phyloP scores from a whole-genome alignment of 2,888 invertebrate species.

The Xestia sexstrigata region DNA sequence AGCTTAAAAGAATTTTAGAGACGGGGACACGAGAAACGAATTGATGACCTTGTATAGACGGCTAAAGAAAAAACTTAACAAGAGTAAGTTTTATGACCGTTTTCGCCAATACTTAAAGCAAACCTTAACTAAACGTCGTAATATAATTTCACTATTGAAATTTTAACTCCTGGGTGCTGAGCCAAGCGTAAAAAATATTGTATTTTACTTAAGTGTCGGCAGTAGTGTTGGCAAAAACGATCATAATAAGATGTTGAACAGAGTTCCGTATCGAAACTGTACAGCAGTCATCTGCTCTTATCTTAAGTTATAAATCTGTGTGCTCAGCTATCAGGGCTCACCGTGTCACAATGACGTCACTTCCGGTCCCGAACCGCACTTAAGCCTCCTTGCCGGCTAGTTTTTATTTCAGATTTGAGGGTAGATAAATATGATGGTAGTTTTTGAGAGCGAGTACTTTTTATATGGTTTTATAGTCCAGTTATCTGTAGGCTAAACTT shows the following conservation, averaged over 20 bases:
- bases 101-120: not conserved
- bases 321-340: constrained; percentile 51
- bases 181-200: not conserved
- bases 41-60: no score
- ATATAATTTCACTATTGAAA: not conserved
- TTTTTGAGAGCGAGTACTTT: constrained; percentile 25
- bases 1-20: no score
- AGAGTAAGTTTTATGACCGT: not conserved
- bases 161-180: not conserved
- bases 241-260: not conserved
- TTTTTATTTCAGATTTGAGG: constrained; percentile 62
- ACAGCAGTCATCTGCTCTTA: constrained; percentile 37
- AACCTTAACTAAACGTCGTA: not conserved
- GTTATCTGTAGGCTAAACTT: constrained; percentile 18
- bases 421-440: constrained; percentile 52
- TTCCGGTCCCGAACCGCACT: constrained; percentile 45
- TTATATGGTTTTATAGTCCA: constrained; percentile 14
- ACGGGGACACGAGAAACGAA: no score
- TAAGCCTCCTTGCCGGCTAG: constrained; percentile 52
- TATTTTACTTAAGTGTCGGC: not conserved
- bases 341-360: constrained; percentile 55
- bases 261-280: constrained; percentile 2
- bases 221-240: not conserved
- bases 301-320: constrained; percentile 61
- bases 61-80: no score